Evolutionary conservation across 2,113 vertebrate species (phyloP).

Genomic region (Eclectus roratus): DNA sequence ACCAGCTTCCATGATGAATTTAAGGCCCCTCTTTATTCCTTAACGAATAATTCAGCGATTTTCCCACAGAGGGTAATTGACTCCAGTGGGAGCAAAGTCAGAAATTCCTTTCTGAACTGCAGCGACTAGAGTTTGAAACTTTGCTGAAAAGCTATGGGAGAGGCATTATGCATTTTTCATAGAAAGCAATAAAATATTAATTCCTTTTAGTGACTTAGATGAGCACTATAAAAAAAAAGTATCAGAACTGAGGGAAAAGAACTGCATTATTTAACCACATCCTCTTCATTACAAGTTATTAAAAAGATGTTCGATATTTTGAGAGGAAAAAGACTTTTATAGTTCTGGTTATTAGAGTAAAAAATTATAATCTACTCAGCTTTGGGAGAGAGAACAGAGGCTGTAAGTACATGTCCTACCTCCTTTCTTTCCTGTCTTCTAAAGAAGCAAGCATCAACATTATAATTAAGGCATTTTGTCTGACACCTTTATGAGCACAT

Average conservation of each 20-base stretch:
- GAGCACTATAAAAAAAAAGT: neutral
- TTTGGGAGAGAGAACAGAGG: neutral
- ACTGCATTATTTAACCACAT: conserved; percentile 52
- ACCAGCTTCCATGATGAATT: neutral
- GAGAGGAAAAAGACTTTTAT: conserved; percentile 9
- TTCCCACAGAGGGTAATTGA: neutral
- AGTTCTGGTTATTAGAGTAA: conserved; percentile 5
- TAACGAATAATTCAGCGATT: neutral
- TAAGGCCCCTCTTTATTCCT: neutral
- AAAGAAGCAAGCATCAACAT: neutral
- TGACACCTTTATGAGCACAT: neutral
- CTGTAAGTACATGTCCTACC: neutral
- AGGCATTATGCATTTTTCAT: conserved; percentile 62
- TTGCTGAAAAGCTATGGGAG: conserved; percentile 9
- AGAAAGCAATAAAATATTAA: conserved; percentile 65
- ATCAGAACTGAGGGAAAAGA: conserved; percentile 24
- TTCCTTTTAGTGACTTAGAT: conserved; percentile 51
- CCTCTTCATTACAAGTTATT: conserved; percentile 45
- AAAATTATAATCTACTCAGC: neutral
- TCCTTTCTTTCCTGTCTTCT: neutral
- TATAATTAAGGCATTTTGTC: neutral
- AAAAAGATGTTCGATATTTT: conserved; percentile 13
- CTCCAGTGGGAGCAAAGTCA: neutral
- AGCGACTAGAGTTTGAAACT: neutral
- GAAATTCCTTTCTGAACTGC: neutral